phyloP scores from a whole-genome alignment of 1,140 invertebrate genomes.

The Brachionus asplanchnoidis region DNA sequence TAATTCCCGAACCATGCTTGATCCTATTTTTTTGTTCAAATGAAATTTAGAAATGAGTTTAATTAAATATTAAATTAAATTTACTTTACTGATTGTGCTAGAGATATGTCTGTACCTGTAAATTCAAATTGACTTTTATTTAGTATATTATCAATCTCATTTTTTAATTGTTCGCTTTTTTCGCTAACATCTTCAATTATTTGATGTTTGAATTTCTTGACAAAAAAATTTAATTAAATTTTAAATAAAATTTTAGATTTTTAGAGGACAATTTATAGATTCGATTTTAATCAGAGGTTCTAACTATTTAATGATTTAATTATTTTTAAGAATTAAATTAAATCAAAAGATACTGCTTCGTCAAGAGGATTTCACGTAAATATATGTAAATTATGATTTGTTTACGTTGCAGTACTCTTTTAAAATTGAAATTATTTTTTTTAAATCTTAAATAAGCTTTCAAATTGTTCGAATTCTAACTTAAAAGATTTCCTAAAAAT shows the following conservation, averaged over 20 bases:
- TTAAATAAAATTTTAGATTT: neutral
- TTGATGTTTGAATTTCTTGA: slow-evolving; percentile 18
- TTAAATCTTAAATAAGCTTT: too few species aligned
- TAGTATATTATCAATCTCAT: slow-evolving; percentile 8
- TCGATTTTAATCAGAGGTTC: too few species aligned
- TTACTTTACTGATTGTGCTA: neutral
- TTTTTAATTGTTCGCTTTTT: neutral
- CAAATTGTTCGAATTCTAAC: too few species aligned
- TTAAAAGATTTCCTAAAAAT: too few species aligned
- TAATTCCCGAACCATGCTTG: neutral
- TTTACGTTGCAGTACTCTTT: too few species aligned
- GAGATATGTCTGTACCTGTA: neutral
- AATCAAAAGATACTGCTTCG: too few species aligned
- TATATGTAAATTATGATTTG: too few species aligned
- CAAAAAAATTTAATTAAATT: neutral
- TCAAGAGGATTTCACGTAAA: too few species aligned
- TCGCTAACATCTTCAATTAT: neutral
- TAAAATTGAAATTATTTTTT: too few species aligned
- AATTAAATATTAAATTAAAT: neutral
- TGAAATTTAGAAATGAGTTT: neutral
- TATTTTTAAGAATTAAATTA: too few species aligned
- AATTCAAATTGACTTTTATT: slow-evolving; percentile 20
- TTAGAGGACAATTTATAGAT: too few species aligned
- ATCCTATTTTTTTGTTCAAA: neutral
- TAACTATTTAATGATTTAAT: too few species aligned